Percentiles rank a stretch among this genome's conserved stretches.
Evolutionary conservation across 1,140 invertebrate species (phyloP).

Genomic region (Neodiprion fabricii): DNA sequence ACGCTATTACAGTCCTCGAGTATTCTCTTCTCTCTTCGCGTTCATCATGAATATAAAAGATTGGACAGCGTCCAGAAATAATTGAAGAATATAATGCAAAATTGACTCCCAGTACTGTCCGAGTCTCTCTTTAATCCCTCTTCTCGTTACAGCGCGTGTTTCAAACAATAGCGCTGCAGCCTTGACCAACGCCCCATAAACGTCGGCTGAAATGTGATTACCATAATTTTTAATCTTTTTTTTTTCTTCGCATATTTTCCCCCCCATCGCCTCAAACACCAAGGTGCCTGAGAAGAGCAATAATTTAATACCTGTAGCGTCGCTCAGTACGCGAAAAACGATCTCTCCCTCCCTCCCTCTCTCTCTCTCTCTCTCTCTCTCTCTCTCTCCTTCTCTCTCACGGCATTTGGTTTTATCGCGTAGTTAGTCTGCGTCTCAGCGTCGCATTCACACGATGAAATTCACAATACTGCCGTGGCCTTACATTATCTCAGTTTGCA

Average conservation of each 20-base stretch:
- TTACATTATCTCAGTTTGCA: constrained; percentile 23
- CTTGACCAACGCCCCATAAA: not conserved
- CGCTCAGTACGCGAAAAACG: not conserved
- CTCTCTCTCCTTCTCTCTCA: not conserved
- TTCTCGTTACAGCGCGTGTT: not conserved
- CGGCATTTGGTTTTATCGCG: constrained; percentile 29
- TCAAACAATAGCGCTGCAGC: constrained; percentile 2
- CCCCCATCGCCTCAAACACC: not conserved
- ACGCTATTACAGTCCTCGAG: too few relatives aligned
- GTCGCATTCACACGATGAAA: constrained; percentile 27
- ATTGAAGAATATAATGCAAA: not conserved
- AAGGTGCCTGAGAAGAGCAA: not conserved
- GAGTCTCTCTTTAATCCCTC: not conserved
- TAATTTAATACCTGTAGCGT: not conserved
- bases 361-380: not conserved
- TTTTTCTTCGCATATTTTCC: not conserved
- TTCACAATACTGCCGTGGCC: constrained; percentile 31
- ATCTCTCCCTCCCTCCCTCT: not conserved
- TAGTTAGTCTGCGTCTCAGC: constrained; percentile 3
- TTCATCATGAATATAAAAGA: not conserved
- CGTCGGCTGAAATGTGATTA: not conserved
- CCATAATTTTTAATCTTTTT: not conserved
- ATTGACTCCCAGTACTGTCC: not conserved
- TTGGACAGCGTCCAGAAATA: not conserved
- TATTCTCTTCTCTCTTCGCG: too few relatives aligned